Conservation (phyloP, 2,113 vertebrate genomes). For the Pogona vitticeps region DNA sequence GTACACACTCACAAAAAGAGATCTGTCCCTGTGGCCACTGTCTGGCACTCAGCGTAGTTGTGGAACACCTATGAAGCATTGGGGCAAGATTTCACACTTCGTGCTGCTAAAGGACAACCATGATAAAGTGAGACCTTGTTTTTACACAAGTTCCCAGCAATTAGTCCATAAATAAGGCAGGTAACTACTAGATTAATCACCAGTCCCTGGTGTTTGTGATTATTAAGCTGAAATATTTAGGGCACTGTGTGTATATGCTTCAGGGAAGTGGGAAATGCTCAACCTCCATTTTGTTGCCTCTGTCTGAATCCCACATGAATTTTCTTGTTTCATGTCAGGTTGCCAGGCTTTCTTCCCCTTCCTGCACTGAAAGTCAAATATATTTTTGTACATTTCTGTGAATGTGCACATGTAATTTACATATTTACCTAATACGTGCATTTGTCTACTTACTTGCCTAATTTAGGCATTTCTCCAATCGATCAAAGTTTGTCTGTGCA, state of each 20-base stretch:
- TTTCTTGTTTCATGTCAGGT: too few relatives aligned
- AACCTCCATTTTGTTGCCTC: too few relatives aligned
- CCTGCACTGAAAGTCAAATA: too few relatives aligned
- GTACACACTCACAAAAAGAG: slow-evolving; percentile 35
- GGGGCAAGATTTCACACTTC: slow-evolving; percentile 26
- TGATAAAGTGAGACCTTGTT: slow-evolving; percentile 43
- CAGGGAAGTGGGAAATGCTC: too few relatives aligned
- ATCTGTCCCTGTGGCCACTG: neutral
- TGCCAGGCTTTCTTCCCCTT: too few relatives aligned
- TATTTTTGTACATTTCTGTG: too few relatives aligned
- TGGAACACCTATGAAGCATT: slow-evolving; percentile 27
- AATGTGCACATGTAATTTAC: too few relatives aligned
- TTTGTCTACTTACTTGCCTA: too few relatives aligned
- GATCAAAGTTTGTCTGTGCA: too few relatives aligned
- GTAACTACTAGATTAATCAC: slow-evolving; percentile 31
- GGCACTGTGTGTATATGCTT: neutral
- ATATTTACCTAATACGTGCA: too few relatives aligned
- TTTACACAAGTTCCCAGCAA: slow-evolving; percentile 46
- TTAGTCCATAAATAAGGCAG: neutral
- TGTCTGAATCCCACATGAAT: too few relatives aligned
- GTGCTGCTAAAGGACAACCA: slow-evolving; percentile 6
- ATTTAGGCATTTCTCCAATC: too few relatives aligned
- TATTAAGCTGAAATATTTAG: neutral
- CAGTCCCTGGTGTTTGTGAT: neutral
- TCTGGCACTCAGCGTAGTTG: slow-evolving; percentile 28